phyloP scores from a whole-genome alignment of 2,888 invertebrate genomes.

The Oxycera nigricornis region DNA sequence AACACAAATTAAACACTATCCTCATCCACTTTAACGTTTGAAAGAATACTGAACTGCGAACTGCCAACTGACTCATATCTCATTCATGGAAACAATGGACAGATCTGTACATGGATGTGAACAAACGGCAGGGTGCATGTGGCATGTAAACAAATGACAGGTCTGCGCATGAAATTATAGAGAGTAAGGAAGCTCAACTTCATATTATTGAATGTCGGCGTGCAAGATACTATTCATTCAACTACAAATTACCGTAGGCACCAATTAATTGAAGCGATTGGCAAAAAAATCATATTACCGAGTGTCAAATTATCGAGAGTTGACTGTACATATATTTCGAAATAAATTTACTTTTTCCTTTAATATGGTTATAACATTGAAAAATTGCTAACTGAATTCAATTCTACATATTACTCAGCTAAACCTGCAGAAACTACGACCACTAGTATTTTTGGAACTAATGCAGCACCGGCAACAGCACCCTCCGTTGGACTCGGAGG shows the following conservation, averaged over 20 bases:
- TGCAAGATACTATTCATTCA: background rate
- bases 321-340: too few relatives aligned
- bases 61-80: background rate
- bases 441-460: slow-evolving; percentile 9
- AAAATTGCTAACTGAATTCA: too few relatives aligned
- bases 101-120: background rate
- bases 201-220: too few relatives aligned
- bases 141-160: too few relatives aligned
- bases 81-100: background rate
- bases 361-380: too few relatives aligned
- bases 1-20: too few relatives aligned
- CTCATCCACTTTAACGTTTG: too few relatives aligned
- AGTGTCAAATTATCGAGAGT: too few relatives aligned
- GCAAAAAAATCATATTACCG: background rate
- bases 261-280: background rate
- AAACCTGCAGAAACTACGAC: slow-evolving; percentile 21
- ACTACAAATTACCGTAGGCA: background rate
- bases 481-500: slow-evolving; percentile 59
- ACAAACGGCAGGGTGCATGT: background rate
- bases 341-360: too few relatives aligned
- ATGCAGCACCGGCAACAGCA: slow-evolving; percentile 2
- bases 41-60: background rate
- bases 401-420: too few relatives aligned
- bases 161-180: too few relatives aligned
- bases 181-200: too few relatives aligned